These are phyloP conservation scores for Gorsachius magnificus DNA, from an alignment of 2,797 vertebrate species.

Conservation along the genomic window DNA sequence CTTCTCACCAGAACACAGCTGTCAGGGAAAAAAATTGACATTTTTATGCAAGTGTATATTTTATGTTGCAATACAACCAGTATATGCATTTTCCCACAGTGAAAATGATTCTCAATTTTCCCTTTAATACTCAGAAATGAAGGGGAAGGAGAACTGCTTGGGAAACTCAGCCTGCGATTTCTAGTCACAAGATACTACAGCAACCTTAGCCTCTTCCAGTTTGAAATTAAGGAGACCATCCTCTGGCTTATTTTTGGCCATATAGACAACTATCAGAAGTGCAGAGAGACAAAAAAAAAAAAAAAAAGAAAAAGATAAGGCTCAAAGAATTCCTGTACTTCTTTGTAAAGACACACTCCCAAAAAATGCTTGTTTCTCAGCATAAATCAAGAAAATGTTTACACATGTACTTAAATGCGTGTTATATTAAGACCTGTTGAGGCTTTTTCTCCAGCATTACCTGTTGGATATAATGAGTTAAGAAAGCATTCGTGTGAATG, in stretches of 20 bases:
- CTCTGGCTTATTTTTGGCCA: neutral
- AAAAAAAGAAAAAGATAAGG: neutral
- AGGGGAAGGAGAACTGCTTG: neutral
- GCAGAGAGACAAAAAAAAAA: neutral
- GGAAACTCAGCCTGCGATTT: neutral
- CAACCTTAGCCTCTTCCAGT: neutral
- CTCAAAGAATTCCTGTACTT: neutral
- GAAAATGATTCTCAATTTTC: neutral
- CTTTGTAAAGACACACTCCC: neutral
- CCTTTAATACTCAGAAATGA: neutral
- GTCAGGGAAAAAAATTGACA: neutral
- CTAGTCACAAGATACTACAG: neutral
- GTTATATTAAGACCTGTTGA: neutral
- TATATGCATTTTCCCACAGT: neutral
- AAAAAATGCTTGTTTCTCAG: neutral
- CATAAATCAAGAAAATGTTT: neutral
- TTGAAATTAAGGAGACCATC: neutral
- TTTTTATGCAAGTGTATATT: neutral
- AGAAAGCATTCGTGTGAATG: neutral
- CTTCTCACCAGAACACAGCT: neutral
- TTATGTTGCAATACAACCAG: neutral
- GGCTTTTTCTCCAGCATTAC: neutral
- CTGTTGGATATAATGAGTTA: neutral
- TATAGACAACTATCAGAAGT: neutral
- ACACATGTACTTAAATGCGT: neutral